phyloP scores from a whole-genome alignment of 2,113 vertebrate genomes.

The Oenanthe melanoleuca region DNA sequence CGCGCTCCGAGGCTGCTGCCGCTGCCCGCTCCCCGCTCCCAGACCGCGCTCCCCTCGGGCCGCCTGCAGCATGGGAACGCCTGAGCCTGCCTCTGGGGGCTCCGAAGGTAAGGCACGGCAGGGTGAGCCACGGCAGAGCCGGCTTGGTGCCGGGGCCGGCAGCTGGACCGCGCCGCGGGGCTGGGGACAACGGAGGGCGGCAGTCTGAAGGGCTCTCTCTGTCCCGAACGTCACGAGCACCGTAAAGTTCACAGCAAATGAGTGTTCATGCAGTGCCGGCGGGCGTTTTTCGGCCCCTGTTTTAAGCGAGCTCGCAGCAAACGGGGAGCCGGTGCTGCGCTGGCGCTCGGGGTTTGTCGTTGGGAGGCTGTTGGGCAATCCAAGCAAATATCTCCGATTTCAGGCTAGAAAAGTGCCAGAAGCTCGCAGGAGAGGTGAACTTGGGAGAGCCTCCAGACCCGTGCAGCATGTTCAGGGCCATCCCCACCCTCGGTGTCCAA shows the following conservation, averaged over 20 bases:
- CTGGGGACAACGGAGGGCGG: neutral
- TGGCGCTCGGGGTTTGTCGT: neutral
- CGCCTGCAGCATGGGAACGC: neutral
- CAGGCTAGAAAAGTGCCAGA: neutral
- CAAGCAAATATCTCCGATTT: neutral
- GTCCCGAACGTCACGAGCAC: neutral
- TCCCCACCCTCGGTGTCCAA: neutral
- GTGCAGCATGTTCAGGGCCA: neutral
- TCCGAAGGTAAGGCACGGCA: conserved; percentile 62
- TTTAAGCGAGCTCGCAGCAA: too few species aligned
- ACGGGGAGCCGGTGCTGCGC: rapidly evolving
- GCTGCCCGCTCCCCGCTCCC: neutral
- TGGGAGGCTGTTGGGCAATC: neutral
- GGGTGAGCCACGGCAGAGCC: too few species aligned
- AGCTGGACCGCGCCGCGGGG: neutral
- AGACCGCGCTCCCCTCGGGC: neutral
- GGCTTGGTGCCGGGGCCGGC: neutral
- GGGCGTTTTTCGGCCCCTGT: neutral
- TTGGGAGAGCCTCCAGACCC: neutral
- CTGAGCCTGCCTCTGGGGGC: neutral
- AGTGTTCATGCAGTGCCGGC: neutral
- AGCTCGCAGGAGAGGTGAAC: neutral
- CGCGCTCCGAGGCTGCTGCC: neutral
- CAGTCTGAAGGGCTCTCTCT: neutral
- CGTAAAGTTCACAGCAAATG: neutral